Evolutionary conservation across 2,888 invertebrate species (phyloP), one percentile per base, ranked within the genome.

Genomic region (Myathropa florea): DNA sequence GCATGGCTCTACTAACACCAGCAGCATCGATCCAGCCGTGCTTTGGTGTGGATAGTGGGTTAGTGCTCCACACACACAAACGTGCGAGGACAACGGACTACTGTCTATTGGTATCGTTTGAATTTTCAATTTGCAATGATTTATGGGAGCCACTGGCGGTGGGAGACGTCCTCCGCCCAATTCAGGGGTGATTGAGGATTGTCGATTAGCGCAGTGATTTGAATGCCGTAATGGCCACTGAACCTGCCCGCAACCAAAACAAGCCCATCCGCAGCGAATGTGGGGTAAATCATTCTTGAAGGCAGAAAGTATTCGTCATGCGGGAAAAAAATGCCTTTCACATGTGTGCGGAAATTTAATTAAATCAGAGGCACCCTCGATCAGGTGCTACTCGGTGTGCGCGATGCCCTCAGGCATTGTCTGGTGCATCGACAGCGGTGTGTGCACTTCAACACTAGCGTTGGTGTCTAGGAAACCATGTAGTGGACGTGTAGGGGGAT

Each of bases 51-150:
- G 18, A 39, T 60, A 60, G 60, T 71, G 70, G 70, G 26, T 24
- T 60, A 12, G 18, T 26, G 18, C n/a, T 71, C 26, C 59, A 59
- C 28, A 60, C 59, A 18, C 46, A 46, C 39, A 4, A 4, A 18
- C 10, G 4, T 46, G 6, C 39, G 4, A 39, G 39, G 14, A n/a
- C 2, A 39, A 39, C 39, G 18, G 46, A 46, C 18, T 46, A 46
- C 46, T 46, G 46, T 46, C 46, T 46, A 46, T 46, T n/a, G 18
- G 1, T 46, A 46, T 46, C 59, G 71, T 71, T 76, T 70, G 76
- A 71, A 76, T 76, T 82, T 71, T 71, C 82, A 76, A 82, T 82
- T 82, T 82, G 33, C 57, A 63, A 82, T 76, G 76, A 82, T 82
- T 82, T 76, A 82, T 76, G 39, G 23, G 21, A 14, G 14, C 23